A percentile compares a stretch with the other conserved stretches of the same genome.
Evolutionary conservation across 2,888 invertebrate genomes (phyloP).

Genomic region (Dioctria rufipes): DNA sequence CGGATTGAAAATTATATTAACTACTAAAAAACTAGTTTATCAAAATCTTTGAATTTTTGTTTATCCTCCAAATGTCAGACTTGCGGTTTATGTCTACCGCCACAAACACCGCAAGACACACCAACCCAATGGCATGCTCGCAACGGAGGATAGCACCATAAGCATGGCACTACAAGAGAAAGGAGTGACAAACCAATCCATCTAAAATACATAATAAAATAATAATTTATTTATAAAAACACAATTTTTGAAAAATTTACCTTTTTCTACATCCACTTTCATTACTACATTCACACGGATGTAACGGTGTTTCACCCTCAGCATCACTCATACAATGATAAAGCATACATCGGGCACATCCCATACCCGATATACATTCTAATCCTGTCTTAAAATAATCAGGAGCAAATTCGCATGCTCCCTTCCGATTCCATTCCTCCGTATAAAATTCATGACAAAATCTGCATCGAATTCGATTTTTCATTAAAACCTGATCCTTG

Average conservation of each 20-base stretch:
- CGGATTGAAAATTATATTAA: constrained; percentile 48
- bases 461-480: constrained; percentile 73
- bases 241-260: constrained; percentile 63
- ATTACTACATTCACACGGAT: constrained; percentile 86
- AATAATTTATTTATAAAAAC: constrained; percentile 9
- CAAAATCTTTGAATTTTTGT: constrained; percentile 59
- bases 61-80: constrained; percentile 72
- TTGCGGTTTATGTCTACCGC: constrained; percentile 82
- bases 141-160: constrained; percentile 94
- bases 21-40: constrained; percentile 59
- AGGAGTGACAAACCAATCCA: constrained; percentile 91
- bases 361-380: constrained; percentile 86
- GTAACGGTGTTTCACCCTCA: constrained; percentile 88
- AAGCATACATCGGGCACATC: constrained; percentile 89
- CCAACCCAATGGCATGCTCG: constrained; percentile 89
- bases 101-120: constrained; percentile 85
- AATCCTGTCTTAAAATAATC: constrained; percentile 86
- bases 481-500: constrained; percentile 66
- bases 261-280: constrained; percentile 83
- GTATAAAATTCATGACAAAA: constrained; percentile 87
- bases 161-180: constrained; percentile 90
- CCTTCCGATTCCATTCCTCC: constrained; percentile 88
- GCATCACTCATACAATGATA: constrained; percentile 95
- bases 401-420: constrained; percentile 89
- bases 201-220: constrained; percentile 65